phyloP scores from a whole-genome alignment of 2,113 vertebrate species.

The Formicarius rufipectus region DNA sequence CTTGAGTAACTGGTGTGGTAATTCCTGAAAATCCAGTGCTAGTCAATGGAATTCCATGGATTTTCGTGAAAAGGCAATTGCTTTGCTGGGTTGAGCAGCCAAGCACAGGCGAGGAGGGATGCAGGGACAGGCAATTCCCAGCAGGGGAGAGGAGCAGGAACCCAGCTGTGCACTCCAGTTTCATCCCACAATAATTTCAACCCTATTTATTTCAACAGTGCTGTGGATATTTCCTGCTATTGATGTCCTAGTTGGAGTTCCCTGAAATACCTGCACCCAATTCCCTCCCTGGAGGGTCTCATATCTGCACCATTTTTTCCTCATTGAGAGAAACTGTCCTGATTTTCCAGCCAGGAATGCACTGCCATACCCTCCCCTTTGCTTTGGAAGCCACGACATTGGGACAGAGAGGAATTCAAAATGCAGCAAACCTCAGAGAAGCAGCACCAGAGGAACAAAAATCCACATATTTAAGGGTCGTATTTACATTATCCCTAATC shows the following conservation, averaged over 20 bases:
- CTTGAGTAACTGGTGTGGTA: background rate
- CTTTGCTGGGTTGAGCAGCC: background rate
- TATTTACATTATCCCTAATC: background rate
- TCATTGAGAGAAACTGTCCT: background rate
- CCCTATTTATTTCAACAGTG: background rate
- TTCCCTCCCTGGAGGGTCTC: background rate
- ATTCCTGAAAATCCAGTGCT: background rate
- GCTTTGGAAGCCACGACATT: fast-evolving
- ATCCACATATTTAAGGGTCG: background rate
- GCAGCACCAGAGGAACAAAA: background rate
- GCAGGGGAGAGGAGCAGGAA: background rate
- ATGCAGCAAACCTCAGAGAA: background rate
- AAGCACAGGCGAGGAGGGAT: fast-evolving
- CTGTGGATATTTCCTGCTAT: background rate
- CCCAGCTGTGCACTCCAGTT: background rate
- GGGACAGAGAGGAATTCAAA: background rate
- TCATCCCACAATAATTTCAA: background rate
- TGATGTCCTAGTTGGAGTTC: background rate
- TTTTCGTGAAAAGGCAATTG: background rate
- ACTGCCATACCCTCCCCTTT: background rate
- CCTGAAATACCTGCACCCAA: background rate
- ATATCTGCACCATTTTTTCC: background rate
- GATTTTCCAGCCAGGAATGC: background rate
- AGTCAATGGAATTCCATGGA: background rate
- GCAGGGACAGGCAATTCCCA: fast-evolving